Conservation (phyloP, 2,888 invertebrate genomes). For the Tromatobia lineatoria region DNA sequence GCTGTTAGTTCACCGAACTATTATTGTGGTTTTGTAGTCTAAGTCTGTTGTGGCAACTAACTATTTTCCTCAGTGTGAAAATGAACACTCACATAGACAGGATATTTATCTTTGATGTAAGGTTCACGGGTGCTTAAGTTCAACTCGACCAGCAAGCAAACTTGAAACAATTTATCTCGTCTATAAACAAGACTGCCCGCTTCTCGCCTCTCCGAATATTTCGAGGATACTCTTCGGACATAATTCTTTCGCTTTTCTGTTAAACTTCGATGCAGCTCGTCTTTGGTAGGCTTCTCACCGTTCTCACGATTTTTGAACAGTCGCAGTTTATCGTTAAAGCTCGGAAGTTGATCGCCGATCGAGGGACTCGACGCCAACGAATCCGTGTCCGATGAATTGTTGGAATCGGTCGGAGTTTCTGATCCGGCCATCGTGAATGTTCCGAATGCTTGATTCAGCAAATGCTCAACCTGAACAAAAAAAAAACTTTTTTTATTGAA, state of each 20-base stretch:
- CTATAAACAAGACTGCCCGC: slow-evolving; percentile 78
- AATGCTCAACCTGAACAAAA: slow-evolving; percentile 76
- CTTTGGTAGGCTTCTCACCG: slow-evolving; percentile 77
- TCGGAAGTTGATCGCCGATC: slow-evolving; percentile 78
- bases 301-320: slow-evolving; percentile 71
- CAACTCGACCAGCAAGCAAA: slow-evolving; percentile 90
- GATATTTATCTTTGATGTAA: slow-evolving; percentile 91
- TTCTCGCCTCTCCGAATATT: slow-evolving; percentile 84
- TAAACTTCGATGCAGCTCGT: slow-evolving; percentile 86
- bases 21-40: too few species aligned
- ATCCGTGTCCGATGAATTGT: slow-evolving; percentile 84
- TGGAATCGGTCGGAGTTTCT: slow-evolving; percentile 71
- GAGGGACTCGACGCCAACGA: slow-evolving; percentile 84
- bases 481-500: background rate
- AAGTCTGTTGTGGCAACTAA: too few species aligned
- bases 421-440: slow-evolving; percentile 69
- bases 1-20: too few species aligned
- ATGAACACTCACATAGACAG: slow-evolving; percentile 88
- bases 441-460: slow-evolving; percentile 81
- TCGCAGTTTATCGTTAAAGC: slow-evolving; percentile 72
- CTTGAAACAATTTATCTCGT: slow-evolving; percentile 87
- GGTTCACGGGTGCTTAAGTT: slow-evolving; percentile 89
- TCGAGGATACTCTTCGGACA: slow-evolving; percentile 88
- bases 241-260: slow-evolving; percentile 90
- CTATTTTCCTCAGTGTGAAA: background rate